Percentiles rank a stretch among this genome's conserved stretches.
Evolutionary conservation across 35 echinoderm and acorn worm genomes (phyloP).

Genomic region (Apostichopus japonicus): DNA sequence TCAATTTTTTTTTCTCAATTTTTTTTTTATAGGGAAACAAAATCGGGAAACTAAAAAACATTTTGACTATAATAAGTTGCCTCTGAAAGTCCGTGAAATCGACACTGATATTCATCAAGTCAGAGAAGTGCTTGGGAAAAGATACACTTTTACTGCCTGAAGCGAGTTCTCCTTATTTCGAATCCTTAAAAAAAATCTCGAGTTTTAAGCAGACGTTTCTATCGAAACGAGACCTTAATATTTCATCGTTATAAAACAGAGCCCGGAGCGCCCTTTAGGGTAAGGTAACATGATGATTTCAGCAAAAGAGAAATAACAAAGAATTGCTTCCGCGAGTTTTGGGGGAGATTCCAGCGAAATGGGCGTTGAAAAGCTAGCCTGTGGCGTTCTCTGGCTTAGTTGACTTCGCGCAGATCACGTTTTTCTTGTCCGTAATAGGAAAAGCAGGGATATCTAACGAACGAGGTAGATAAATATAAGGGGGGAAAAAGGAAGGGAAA

Average conservation of each 20-base stretch:
- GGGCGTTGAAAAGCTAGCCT: constrained; percentile 40
- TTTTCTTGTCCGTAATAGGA: background rate
- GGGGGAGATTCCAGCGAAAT: constrained; percentile 26
- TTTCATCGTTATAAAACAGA: constrained; percentile 15
- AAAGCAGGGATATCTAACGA: background rate
- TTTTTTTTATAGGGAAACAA: background rate
- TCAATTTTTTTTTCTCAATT: background rate
- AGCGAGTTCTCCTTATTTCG: background rate
- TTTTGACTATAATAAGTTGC: background rate
- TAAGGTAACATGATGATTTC: constrained; percentile 23
- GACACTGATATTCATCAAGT: constrained; percentile 19
- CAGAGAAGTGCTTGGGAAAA: constrained; percentile 13
- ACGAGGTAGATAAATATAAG: background rate
- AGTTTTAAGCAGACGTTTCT: constrained; percentile 19
- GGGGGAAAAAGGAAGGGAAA: background rate
- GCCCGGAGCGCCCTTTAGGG: background rate
- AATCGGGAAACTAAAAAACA: background rate
- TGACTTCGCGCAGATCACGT: constrained; percentile 34
- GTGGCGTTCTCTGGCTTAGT: constrained; percentile 26
- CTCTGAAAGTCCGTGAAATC: constrained; percentile 21
- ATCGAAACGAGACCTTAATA: constrained; percentile 15
- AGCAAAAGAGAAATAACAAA: background rate
- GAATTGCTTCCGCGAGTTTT: constrained; percentile 2
- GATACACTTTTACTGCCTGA: background rate
- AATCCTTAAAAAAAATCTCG: constrained; percentile 3